Evolutionary conservation across 2,797 vertebrate species (phyloP).

Genomic region (Cirrhinus molitorella): DNA sequence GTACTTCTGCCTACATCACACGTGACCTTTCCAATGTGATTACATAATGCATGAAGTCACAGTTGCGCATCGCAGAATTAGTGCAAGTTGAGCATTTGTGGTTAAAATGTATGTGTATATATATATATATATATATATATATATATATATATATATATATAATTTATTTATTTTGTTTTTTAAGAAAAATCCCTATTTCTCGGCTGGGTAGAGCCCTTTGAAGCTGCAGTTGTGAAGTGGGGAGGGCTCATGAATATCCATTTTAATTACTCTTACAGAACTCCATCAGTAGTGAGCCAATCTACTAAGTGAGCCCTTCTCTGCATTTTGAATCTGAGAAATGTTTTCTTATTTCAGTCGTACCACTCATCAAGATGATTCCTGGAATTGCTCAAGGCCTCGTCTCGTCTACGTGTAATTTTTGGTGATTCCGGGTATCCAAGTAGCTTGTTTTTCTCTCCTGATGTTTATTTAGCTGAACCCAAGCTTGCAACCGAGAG

Average conservation of each 20-base stretch:
- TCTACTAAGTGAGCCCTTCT: not conserved
- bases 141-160: too few relatives aligned
- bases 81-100: too few relatives aligned
- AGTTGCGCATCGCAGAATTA: too few relatives aligned
- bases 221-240: too few relatives aligned
- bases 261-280: not conserved
- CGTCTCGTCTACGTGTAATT: not conserved
- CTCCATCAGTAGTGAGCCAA: not conserved
- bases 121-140: too few relatives aligned
- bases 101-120: too few relatives aligned
- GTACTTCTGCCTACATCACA: too few relatives aligned
- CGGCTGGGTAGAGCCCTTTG: too few relatives aligned
- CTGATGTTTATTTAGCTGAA: conserved; percentile 79
- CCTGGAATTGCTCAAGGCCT: not conserved
- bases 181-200: too few relatives aligned
- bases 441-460: conserved; percentile 15
- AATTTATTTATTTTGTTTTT: too few relatives aligned
- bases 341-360: not conserved
- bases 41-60: too few relatives aligned
- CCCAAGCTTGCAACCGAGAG: conserved; percentile 87
- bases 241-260: not conserved
- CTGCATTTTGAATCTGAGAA: conserved; percentile 6
- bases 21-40: too few relatives aligned
- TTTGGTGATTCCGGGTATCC: not conserved
- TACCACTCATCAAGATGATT: not conserved